Evolutionary conservation across 2,797 vertebrate genomes (phyloP), one percentile per base, ranked within the genome.

Genomic region (Spheniscus humboldti): DNA sequence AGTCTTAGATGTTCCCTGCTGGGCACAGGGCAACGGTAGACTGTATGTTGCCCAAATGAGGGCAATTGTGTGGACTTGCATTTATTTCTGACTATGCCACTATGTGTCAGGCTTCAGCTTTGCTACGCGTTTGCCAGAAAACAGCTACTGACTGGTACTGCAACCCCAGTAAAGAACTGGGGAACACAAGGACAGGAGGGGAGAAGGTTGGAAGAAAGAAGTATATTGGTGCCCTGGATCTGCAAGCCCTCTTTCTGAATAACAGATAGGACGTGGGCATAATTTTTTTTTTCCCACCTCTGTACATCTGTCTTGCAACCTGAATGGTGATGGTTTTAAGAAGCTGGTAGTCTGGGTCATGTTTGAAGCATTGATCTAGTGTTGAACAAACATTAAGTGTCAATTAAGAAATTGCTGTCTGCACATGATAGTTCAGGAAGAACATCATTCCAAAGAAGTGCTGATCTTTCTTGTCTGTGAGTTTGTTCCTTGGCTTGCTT

Each of bases 41-140:
- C 41, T 0, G 3, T 25, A 4, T 14, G 22, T 67, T 71, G 53
- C 57, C 57, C 35, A 67, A 64, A 82, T 15, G 23, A 71, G 77
- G 74, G 72, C 25, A 53, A 7, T 67, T 91, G 59, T 76, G 43
- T 85, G 43, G 52, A 18, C 18, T 74, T 86, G 60, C 6, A 8
- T 80, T 80, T 85, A 74, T 94, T 92, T 96, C 89, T 27, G 56
- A 53, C 11, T 64, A 11, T 92, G 31, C 96, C 92, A 86, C 91
- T 95, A 84, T 95, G 92, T 94, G 91, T 96, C 95, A 95, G 96
- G 85, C 95, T 96, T 95, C 95, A 91, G 89, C 91, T 96, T 91
- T 91, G 72, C 52, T 79, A 18, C 0, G 3, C 30, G 43, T 56
- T 48, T 82, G 45, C n/a, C 60, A 68, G 72, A 43, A 74, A 87